Conservation (phyloP, 2,113 vertebrate species). For the Lanius collurio region DNA sequence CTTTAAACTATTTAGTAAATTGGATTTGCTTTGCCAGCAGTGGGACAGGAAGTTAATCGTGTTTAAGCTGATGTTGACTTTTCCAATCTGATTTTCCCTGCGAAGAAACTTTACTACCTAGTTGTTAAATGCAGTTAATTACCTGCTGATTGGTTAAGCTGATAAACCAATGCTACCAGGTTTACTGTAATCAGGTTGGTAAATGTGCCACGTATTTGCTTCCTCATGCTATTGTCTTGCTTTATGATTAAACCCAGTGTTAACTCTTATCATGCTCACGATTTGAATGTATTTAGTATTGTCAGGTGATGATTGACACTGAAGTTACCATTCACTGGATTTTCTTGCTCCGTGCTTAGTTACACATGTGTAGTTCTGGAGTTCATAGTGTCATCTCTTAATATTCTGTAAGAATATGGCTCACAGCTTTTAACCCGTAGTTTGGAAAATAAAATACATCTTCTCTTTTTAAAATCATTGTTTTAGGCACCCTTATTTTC, state of each 20-base stretch:
- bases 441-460: neutral
- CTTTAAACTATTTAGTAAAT: constrained; percentile 52
- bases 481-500: neutral
- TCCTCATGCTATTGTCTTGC: neutral
- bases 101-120: constrained; percentile 40
- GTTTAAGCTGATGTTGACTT: constrained; percentile 61
- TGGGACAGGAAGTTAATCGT: constrained; percentile 37
- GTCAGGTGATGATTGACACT: neutral
- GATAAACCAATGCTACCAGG: constrained; percentile 17
- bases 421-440: neutral
- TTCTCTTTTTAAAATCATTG: neutral
- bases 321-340: neutral
- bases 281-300: neutral
- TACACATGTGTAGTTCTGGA: neutral
- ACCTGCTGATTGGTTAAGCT: constrained; percentile 46
- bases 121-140: constrained; percentile 46
- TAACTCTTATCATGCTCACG: rapidly evolving
- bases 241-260: neutral
- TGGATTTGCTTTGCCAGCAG: constrained; percentile 37
- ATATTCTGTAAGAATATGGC: neutral
- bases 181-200: neutral
- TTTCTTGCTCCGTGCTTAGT: neutral
- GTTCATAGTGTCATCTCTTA: neutral
- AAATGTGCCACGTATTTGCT: neutral
- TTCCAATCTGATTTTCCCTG: constrained; percentile 52